Percentiles rank a stretch among this genome's conserved stretches.
Evolutionary conservation across 2,113 vertebrate species (phyloP).

Genomic region (Entelurus aequoreus): DNA sequence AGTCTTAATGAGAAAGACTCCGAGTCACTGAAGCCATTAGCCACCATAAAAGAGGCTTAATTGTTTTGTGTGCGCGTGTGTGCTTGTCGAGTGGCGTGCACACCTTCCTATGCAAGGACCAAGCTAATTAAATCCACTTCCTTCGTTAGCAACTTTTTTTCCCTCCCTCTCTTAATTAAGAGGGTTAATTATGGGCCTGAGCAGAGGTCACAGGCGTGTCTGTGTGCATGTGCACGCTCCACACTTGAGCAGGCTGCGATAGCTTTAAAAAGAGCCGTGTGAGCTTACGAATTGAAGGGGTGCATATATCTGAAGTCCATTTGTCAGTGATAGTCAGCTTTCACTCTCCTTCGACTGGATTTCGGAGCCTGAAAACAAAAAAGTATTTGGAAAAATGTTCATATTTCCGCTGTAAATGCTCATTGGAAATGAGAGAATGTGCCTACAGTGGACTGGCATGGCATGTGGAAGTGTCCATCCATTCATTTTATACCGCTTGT

Average conservation of each 20-base stretch:
- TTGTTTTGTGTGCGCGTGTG: conserved; percentile 64
- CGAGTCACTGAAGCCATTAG: conserved; percentile 71
- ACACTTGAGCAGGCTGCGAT: conserved; percentile 4
- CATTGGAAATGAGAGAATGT: no score
- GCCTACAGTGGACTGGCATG: no score
- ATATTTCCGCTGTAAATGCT: no score
- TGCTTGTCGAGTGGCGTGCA: conserved; percentile 17
- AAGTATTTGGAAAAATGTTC: no score
- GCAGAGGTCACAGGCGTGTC: conserved; percentile 41
- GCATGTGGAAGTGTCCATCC: no score
- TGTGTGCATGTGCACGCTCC: neutral
- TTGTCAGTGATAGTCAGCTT: conserved; percentile 23
- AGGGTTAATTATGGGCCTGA: conserved; percentile 62
- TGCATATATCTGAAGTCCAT: conserved; percentile 6
- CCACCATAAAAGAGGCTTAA: conserved; percentile 67
- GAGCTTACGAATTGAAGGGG: conserved; percentile 7
- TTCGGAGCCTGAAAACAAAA: no score
- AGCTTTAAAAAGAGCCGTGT: conserved; percentile 9
- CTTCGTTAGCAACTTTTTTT: conserved; percentile 62
- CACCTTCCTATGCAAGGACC: conserved; percentile 40
- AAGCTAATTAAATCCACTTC: conserved; percentile 74
- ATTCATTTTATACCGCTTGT: no score
- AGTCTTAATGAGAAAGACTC: conserved; percentile 67
- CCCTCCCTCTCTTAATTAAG: conserved; percentile 61
- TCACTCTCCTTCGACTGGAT: conserved; percentile 3